These are phyloP conservation scores for Cnemophilus loriae DNA, from an alignment of 2,113 vertebrate genomes.

Conservation along the genomic window DNA sequence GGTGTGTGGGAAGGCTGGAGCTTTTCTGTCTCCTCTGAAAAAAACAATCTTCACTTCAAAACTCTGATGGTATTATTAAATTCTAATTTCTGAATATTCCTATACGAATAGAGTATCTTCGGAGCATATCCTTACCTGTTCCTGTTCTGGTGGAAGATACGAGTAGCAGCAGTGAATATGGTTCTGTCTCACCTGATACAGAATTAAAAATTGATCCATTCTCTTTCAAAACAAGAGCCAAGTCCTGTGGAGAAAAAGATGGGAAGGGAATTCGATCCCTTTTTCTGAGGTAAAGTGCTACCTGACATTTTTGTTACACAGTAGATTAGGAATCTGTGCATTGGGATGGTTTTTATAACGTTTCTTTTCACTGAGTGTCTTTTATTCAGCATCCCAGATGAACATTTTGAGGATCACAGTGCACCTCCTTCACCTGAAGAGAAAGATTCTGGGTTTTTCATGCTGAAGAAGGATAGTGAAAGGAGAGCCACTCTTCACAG, in stretches of 20 bases:
- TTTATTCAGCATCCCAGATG: conserved; percentile 88
- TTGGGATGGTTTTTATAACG: not conserved
- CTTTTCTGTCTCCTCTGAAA: not conserved
- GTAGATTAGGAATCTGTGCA: not conserved
- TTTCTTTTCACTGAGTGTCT: not conserved
- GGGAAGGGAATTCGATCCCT: conserved; percentile 85
- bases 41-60: not conserved
- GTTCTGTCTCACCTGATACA: conserved; percentile 94
- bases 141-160: conserved; percentile 95
- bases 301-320: not conserved
- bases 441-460: conserved; percentile 94
- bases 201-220: conserved; percentile 93
- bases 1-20: not conserved
- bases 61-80: not conserved
- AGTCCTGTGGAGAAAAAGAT: conserved; percentile 92
- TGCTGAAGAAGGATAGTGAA: conserved; percentile 96
- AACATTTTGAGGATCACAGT: conserved; percentile 98
- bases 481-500: conserved; percentile 91
- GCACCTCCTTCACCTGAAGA: conserved; percentile 97
- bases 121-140: conserved; percentile 94
- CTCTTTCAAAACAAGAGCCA: conserved; percentile 89
- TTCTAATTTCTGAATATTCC: conserved; percentile 14
- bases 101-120: conserved; percentile 82
- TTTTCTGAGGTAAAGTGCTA: conserved; percentile 84
- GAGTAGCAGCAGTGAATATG: conserved; percentile 97